These are phyloP conservation scores for Pitta sordida DNA, from an alignment of 2,113 vertebrate species.

Conservation along the genomic window DNA sequence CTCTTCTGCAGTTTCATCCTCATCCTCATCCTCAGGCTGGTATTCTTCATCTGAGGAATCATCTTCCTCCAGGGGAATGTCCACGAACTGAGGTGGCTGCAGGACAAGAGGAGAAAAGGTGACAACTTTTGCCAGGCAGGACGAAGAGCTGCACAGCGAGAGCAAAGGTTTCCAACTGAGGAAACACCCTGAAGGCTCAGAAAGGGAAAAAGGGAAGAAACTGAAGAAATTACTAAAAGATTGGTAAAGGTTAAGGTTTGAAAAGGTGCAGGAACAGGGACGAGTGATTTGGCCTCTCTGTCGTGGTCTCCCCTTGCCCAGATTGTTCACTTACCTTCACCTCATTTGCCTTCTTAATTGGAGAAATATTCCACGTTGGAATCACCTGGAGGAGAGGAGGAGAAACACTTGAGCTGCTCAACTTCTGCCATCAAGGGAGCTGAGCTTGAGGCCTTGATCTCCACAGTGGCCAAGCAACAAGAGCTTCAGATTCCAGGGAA, in stretches of 20 bases:
- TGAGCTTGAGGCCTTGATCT: not conserved
- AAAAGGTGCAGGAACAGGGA: not conserved
- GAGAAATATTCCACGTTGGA: constrained; percentile 94
- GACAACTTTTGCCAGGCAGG: not conserved
- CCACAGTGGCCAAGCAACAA: not conserved
- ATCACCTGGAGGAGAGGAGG: constrained; percentile 83
- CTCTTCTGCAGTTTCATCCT: constrained; percentile 93
- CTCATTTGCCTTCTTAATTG: constrained; percentile 88
- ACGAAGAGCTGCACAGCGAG: not conserved
- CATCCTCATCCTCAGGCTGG: constrained; percentile 91
- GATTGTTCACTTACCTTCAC: constrained; percentile 69
- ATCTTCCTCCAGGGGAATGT: constrained; percentile 92
- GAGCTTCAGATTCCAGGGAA: not conserved
- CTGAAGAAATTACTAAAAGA: not conserved
- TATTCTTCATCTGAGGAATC: constrained; percentile 97
- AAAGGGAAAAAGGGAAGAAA: not conserved
- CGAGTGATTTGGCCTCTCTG: not conserved
- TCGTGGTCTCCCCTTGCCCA: accelerated
- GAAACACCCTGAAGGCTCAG: not conserved
- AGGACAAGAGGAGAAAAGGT: not conserved
- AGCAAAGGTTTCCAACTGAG: not conserved
- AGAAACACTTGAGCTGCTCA: not conserved
- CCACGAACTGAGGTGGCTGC: constrained; percentile 93
- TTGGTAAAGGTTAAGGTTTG: not conserved
- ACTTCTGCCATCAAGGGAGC: no score